Percentiles rank a stretch among this genome's conserved stretches.
These are phyloP conservation scores for Lepeophtheirus nordmannii DNA, from an alignment of 2,888 invertebrate species.

Conservation along the genomic window DNA sequence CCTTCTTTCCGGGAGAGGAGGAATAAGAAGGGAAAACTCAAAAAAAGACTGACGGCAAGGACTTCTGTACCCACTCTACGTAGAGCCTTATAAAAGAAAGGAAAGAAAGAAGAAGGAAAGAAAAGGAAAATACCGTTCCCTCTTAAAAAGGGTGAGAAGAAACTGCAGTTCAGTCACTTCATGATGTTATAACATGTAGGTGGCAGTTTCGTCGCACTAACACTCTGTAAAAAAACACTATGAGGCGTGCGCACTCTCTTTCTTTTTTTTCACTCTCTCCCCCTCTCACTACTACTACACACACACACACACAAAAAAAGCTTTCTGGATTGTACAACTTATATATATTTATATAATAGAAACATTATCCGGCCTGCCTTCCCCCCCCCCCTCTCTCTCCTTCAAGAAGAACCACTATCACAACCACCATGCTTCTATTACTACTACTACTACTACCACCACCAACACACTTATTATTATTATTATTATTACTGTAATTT, in stretches of 20 bases:
- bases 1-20: no score
- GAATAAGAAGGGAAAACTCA: no score
- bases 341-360: neutral
- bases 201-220: slow-evolving; percentile 9
- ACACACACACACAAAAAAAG: neutral
- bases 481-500: no score
- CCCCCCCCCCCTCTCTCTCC: neutral
- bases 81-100: no score
- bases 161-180: slow-evolving; percentile 8
- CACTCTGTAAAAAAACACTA: neutral
- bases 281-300: neutral
- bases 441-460: neutral
- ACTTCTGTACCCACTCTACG: no score
- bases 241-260: no score
- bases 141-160: slow-evolving; percentile 8
- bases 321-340: neutral
- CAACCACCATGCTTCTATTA: neutral
- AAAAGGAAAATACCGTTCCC: neutral
- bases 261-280: no score
- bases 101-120: neutral
- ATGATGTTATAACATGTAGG: slow-evolving; percentile 6
- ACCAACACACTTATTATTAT: no score
- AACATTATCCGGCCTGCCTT: neutral
- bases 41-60: no score
- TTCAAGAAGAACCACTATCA: neutral